Conservation (phyloP, 2,797 vertebrate genomes). For the Intellagama lesueurii region DNA sequence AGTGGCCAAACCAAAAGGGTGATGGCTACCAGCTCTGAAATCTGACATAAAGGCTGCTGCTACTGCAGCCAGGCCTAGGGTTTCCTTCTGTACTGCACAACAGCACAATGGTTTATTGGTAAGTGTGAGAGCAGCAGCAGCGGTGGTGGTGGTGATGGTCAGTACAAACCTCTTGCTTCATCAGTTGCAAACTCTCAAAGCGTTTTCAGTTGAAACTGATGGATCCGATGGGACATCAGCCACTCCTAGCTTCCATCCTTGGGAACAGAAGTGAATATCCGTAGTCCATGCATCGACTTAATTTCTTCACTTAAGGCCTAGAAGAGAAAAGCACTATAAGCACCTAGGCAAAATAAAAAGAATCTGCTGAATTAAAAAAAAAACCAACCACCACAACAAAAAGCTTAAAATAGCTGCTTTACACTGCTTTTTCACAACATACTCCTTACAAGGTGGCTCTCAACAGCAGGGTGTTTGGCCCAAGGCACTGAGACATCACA, state of each 20-base stretch:
- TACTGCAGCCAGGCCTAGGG: neutral
- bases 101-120: neutral
- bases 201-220: conserved; percentile 17
- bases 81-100: neutral
- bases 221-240: neutral
- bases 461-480: no score
- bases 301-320: conserved; percentile 83
- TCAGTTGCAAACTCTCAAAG: neutral
- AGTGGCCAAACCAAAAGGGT: neutral
- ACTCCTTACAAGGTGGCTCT: no score
- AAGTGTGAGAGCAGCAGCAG: neutral
- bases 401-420: neutral
- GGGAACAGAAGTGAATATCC: conserved; percentile 81
- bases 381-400: neutral
- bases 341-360: neutral
- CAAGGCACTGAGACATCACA: no score
- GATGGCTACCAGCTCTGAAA: no score
- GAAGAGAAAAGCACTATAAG: conserved; percentile 4
- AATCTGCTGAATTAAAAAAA: neutral
- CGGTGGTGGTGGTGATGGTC: no score
- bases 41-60: neutral
- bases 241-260: conserved; percentile 55
- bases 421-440: neutral
- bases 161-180: neutral
- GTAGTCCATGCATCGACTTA: conserved; percentile 81